Base-by-base conservation (phyloP, 2,888 invertebrate species). In the Ophioninae sp. region DNA sequence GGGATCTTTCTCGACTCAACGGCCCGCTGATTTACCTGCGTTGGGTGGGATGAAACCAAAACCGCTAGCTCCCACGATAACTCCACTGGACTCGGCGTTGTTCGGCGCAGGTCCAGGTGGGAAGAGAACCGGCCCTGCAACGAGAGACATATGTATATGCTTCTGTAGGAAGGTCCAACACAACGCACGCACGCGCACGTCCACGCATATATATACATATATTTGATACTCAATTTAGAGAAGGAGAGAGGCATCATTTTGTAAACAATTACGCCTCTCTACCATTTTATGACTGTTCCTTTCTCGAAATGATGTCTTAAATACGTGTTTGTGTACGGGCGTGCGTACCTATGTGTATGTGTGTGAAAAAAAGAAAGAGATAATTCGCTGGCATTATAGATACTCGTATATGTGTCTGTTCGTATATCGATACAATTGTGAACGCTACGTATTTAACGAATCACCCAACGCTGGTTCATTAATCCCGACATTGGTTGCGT, bases 31-130 rank as follows among this genome's bases (percentile, higher is more conserved):
- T 93, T 95, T 95, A 96, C 96, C 95, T 95, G 94, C 93, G 93
- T 94, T 94, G 89, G 97, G 96, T 85, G 97, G 97, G 84, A 97
- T 97, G 93, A 97, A 97, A 87, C 97, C 97, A 92, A 95, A 97
- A 87, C 97, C 97, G 70, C 97, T 97, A 82, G 97, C 97, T 81
- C 97, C 97, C 44, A 96, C 96, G 79, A 97, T 94, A 57, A 97
- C 97, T 21, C 97, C 97, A 91, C 97, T 97, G 87, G 96, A 95
- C 88, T 95, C 94, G n/a, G 93, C 93, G 82, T 91, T 93, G 92
- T 96, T 96, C 85, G 95, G 94, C 64, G 96, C 95, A 87, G 96
- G 95, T 84, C 95, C 95, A 87, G 94, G 93, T 8, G 96, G 96
- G 94, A 97, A 97, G 73, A 97, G 94, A 72, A 97, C 96, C 83